Conservation (phyloP, 1,140 invertebrate genomes). For the Nilaparvata lugens region DNA sequence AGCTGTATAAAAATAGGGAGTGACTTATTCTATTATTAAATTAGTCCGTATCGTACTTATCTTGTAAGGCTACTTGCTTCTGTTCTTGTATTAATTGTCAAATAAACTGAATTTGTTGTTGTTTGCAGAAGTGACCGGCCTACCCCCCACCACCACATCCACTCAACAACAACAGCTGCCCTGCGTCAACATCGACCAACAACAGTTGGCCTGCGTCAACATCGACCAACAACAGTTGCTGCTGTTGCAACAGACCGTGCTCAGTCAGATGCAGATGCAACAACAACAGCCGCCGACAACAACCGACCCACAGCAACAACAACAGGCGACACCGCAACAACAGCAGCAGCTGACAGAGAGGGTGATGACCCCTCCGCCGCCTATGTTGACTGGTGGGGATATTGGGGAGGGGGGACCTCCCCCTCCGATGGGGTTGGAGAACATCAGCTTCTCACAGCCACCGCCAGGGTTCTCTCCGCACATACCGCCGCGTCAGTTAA, state of each 20-base stretch:
- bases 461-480: constrained; percentile 44
- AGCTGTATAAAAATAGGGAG: too few species aligned
- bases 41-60: too few species aligned
- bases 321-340: background rate
- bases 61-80: too few species aligned
- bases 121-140: too few species aligned
- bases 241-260: constrained; percentile 25
- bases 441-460: constrained; percentile 38
- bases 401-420: too few species aligned
- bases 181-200: background rate
- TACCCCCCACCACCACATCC: too few species aligned
- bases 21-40: too few species aligned
- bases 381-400: background rate
- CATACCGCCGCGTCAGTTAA: constrained; percentile 17
- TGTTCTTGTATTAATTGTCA: too few species aligned
- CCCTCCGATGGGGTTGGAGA: constrained; percentile 9
- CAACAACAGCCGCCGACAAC: constrained; percentile 16
- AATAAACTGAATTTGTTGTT: too few species aligned
- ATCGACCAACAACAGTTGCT: constrained; percentile 26
- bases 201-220: background rate
- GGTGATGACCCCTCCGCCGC: background rate
- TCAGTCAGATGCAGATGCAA: constrained; percentile 9
- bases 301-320: constrained; percentile 21
- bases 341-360: constrained; percentile 17
- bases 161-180: too few species aligned